Conservation (phyloP, 2,888 invertebrate species). For the Alloplasta piceator region DNA sequence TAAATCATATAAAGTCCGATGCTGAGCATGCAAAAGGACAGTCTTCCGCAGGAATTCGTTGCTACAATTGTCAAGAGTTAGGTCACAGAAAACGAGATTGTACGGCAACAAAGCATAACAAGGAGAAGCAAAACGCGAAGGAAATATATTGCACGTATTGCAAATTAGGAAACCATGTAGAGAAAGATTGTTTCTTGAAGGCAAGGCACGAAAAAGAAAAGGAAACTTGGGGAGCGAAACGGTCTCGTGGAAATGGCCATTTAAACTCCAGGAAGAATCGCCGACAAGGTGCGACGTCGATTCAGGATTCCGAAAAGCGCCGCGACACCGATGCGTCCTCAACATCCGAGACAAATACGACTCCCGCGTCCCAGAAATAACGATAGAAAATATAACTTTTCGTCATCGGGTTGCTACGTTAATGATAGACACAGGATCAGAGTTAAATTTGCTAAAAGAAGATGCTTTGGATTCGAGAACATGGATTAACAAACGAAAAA, state of each 20-base stretch:
- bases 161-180: neutral
- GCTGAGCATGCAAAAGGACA: neutral
- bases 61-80: neutral
- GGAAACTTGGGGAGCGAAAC: neutral
- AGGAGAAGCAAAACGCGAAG: neutral
- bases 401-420: neutral
- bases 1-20: neutral
- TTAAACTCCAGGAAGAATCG: constrained; percentile 32
- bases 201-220: neutral
- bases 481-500: neutral
- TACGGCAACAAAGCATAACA: neutral
- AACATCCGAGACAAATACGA: neutral
- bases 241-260: neutral
- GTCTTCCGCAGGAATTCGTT: neutral
- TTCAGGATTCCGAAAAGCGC: constrained; percentile 22
- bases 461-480: neutral
- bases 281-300: constrained; percentile 6
- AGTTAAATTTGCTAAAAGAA: constrained; percentile 20
- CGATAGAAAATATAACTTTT: neutral
- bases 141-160: constrained; percentile 11
- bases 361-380: constrained; percentile 2
- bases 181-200: constrained; percentile 13
- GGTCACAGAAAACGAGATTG: neutral
- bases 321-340: constrained; percentile 21
- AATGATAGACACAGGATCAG: constrained; percentile 29